A percentile compares a stretch with the other conserved stretches of the same genome.
Conservation (phyloP, 2,888 invertebrate genomes). For the Metacarcinus magister region DNA sequence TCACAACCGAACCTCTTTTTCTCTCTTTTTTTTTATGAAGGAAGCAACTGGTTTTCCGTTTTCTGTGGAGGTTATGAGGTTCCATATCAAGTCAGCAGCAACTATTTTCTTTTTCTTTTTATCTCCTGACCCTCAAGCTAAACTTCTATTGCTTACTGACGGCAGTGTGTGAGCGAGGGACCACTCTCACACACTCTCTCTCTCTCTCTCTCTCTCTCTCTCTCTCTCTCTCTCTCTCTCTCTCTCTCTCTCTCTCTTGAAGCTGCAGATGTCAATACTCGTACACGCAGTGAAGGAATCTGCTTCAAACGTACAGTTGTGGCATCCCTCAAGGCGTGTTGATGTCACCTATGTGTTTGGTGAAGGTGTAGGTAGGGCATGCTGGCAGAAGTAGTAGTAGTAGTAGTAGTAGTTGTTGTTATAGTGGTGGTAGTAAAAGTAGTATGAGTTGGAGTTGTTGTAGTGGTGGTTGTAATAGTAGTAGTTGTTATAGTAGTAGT, state of each 20-base stretch:
- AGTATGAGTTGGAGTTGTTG: no score
- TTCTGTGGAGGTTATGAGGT: neutral
- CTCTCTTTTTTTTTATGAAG: neutral
- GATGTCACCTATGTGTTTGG: neutral
- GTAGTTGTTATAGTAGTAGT: neutral
- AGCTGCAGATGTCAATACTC: no score
- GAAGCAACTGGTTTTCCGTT: neutral
- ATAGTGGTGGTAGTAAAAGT: neutral
- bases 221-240: slow-evolving; percentile 2
- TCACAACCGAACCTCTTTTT: neutral
- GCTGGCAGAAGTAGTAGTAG: neutral
- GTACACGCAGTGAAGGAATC: no score
- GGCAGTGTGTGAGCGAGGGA: neutral
- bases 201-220: slow-evolving; percentile 9
- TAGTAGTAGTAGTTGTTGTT: neutral
- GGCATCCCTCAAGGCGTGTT: neutral
- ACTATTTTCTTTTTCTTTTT: neutral
- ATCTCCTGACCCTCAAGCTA: neutral
- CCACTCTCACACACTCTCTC: neutral
- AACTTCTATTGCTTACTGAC: neutral
- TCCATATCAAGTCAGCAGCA: neutral
- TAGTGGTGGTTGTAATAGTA: no score
- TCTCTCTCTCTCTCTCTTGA: neutral
- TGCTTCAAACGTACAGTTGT: neutral
- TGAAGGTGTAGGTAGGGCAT: neutral